Evolutionary conservation across 2,113 vertebrate species (phyloP), one percentile per base, ranked within the genome.

Genomic region (Anthoscopus minutus): DNA sequence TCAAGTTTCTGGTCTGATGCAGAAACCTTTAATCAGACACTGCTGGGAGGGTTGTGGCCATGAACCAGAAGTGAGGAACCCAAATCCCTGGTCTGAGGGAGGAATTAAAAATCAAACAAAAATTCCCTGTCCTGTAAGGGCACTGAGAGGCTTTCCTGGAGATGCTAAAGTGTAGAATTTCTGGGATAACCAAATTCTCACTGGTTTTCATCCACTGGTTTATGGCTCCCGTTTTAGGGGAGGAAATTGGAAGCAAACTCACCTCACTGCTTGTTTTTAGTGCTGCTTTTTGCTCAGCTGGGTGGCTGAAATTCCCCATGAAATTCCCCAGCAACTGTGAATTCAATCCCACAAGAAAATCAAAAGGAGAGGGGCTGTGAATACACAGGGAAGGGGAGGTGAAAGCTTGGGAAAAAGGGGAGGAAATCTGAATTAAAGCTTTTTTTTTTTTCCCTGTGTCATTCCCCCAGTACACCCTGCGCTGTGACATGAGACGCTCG

Each of bases 401-500:
- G 7, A 20, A 16, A 48, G 65, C n/a, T 8, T 71, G 58, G 38
- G 38, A 28, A 37, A 11, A 28, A 33, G 18, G 11, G 11, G 57
- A 31, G 27, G 47, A 91, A 77, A 62, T 65, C 3, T 78, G 78
- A 88, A 61, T 45, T 44, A 47, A 72, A 16, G 10, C 13, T 76
- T 8, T 69, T 11, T 15, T 69, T 12, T 73, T 51, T 40, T 17
- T 2, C 14, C 35, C 22, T 70, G 12, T 87, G 24, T 18, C 30
- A 3, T 62, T 51, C 40, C 24, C 24, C 14, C 73, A 99, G 99
- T 99, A 99, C 86, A 98, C 98, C 2, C 98, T 99, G 24, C 98
- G 99, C 88, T 99, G 99, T 96, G 99, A 99, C 95, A 98, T 99
- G 98, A 98, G 98, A 86, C 98, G 99, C 47, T 98, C 99, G 15